Evolutionary conservation across 2,888 invertebrate genomes (phyloP).

Genomic region (Minunthozetes semirufus): DNA sequence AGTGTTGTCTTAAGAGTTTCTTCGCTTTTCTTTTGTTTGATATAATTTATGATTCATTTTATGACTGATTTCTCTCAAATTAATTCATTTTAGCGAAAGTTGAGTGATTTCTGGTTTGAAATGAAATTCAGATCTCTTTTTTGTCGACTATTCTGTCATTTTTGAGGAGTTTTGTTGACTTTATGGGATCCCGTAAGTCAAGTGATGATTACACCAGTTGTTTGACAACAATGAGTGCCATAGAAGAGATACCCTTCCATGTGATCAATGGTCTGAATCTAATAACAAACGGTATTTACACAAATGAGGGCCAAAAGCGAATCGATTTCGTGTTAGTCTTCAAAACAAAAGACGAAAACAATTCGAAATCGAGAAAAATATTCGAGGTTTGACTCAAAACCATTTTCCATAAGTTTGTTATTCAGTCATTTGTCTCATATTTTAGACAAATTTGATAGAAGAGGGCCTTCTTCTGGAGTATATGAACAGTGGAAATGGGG

Average conservation of each 20-base stretch:
- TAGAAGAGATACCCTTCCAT: background rate
- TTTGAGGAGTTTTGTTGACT: background rate
- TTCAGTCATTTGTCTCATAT: background rate
- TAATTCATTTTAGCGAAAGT: too few species aligned
- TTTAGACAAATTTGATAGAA: constrained; percentile 57
- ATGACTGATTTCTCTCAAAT: too few species aligned
- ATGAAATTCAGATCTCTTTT: too few species aligned
- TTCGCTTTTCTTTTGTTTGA: too few species aligned
- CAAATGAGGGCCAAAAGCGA: constrained; percentile 25
- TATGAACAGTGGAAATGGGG: constrained; percentile 54
- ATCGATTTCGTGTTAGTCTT: constrained; percentile 43
- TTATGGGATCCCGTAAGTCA: background rate
- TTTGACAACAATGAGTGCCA: background rate
- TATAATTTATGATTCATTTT: too few species aligned
- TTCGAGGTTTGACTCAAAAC: constrained; percentile 56
- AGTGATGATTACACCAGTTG: background rate
- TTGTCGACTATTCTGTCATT: background rate
- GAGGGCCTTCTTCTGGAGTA: constrained; percentile 70
- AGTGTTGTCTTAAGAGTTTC: too few species aligned
- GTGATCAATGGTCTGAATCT: background rate
- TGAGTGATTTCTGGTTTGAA: too few species aligned
- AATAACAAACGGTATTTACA: background rate
- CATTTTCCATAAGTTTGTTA: background rate
- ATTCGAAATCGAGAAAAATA: constrained; percentile 47
- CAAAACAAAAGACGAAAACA: constrained; percentile 17